A percentile compares a stretch with the other conserved stretches of the same genome.
Evolutionary conservation across 2,113 vertebrate genomes (phyloP).

Genomic region (Pteropus alecto): DNA sequence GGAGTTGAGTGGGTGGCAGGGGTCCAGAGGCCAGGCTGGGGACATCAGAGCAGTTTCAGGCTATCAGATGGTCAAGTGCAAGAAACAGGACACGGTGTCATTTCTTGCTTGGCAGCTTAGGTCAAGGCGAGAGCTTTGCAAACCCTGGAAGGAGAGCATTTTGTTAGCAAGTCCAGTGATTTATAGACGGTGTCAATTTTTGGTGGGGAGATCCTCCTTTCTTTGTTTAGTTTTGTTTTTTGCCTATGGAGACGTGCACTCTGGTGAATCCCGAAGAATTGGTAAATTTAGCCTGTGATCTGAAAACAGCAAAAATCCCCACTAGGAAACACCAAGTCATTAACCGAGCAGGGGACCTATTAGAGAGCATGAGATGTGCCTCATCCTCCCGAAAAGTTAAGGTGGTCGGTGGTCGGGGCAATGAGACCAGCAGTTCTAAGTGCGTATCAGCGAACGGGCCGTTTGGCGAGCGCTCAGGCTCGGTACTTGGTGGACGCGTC

Average conservation of each 20-base stretch:
- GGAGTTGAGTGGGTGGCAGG: neutral
- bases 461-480: neutral
- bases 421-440: neutral
- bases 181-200: neutral
- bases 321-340: neutral
- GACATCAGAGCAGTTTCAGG: neutral
- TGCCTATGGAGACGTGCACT: neutral
- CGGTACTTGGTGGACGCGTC: neutral
- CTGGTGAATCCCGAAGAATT: neutral
- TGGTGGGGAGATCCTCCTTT: accelerated
- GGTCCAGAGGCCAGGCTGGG: neutral
- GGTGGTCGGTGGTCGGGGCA: neutral
- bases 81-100: constrained; percentile 39
- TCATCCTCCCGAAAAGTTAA: neutral
- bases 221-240: neutral
- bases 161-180: neutral
- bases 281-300: neutral
- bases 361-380: neutral
- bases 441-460: neutral
- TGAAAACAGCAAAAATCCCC: neutral
- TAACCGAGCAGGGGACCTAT: neutral
- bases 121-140: neutral
- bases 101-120: neutral
- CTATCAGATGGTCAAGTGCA: neutral
- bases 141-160: neutral